Evolutionary conservation across 1,140 invertebrate genomes (phyloP).

Genomic region (Leguminivora glycinivorella): DNA sequence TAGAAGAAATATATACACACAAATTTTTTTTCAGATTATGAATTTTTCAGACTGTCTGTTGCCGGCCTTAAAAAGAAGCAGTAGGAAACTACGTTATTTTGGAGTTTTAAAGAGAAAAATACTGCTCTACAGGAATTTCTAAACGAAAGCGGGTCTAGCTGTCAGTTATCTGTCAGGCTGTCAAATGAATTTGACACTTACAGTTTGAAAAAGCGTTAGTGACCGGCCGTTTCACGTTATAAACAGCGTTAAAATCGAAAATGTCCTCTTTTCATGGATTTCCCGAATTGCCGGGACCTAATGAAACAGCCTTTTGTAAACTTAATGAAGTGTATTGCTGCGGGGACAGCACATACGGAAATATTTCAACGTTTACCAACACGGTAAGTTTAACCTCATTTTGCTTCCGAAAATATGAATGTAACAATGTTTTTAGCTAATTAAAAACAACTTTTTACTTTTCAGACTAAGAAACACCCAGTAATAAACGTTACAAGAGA

Average conservation of each 20-base stretch:
- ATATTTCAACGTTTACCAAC: conserved; percentile 72
- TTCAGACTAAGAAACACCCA: conserved; percentile 67
- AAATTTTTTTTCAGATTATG: no score
- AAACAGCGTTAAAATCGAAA: conserved; percentile 28
- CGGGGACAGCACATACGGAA: conserved; percentile 62
- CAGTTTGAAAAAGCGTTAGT: neutral
- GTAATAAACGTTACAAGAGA: conserved; percentile 69
- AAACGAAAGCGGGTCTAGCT: neutral
- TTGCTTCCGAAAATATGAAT: neutral
- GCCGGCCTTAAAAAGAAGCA: no score
- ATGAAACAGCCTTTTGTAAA: conserved; percentile 68
- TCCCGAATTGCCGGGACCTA: conserved; percentile 59
- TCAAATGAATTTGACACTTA: neutral
- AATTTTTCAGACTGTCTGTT: no score
- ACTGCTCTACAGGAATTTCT: neutral
- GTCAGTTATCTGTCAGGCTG: neutral
- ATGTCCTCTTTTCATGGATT: conserved; percentile 73
- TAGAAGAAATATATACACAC: no score
- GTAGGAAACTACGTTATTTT: no score
- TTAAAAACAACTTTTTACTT: conserved; percentile 32
- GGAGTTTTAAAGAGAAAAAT: neutral
- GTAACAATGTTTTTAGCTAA: neutral
- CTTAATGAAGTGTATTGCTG: conserved; percentile 73
- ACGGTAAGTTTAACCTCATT: conserved; percentile 65
- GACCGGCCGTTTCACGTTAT: neutral